These are phyloP conservation scores for Trypoxylon attenuatum DNA, from an alignment of 2,888 invertebrate species.

Conservation along the genomic window DNA sequence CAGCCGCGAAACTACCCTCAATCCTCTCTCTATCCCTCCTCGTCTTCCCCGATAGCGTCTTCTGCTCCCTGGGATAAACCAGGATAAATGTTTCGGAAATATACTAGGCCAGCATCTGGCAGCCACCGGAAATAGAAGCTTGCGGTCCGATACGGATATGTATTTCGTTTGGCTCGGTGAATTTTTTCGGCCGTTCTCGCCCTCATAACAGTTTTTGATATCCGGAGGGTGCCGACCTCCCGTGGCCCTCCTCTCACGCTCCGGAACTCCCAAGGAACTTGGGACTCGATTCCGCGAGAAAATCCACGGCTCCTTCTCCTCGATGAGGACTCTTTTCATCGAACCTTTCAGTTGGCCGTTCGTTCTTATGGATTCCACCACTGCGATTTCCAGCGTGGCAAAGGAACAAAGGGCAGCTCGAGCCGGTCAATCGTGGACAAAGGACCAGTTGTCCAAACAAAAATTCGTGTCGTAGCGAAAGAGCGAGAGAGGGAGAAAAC, in stretches of 20 bases:
- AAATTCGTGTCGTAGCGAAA: conserved; percentile 37
- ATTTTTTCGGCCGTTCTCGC: conserved; percentile 60
- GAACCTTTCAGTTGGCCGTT: conserved; percentile 15
- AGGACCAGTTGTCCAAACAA: conserved; percentile 49
- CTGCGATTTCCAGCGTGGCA: too few relatives aligned
- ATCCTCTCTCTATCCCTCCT: conserved; percentile 13
- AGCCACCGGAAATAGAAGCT: conserved; percentile 77
- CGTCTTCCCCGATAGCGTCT: conserved; percentile 34
- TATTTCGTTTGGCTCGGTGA: conserved; percentile 74
- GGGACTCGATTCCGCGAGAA: not conserved
- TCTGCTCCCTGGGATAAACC: conserved; percentile 73
- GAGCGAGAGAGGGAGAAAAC: too few relatives aligned
- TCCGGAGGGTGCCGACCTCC: conserved; percentile 64
- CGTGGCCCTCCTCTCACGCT: not conserved
- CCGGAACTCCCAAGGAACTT: conserved; percentile 26
- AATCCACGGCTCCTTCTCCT: not conserved
- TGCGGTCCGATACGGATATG: conserved; percentile 77
- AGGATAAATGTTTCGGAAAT: conserved; percentile 78
- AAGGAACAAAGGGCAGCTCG: conserved; percentile 29
- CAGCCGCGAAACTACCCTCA: conserved; percentile 1
- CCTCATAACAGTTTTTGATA: conserved; percentile 68
- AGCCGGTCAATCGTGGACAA: conserved; percentile 46
- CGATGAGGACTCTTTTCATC: not conserved
- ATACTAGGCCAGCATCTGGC: conserved; percentile 68
- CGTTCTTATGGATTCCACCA: conserved; percentile 1